phyloP scores from a whole-genome alignment of 2,888 invertebrate species.

The Cetonia aurata region DNA sequence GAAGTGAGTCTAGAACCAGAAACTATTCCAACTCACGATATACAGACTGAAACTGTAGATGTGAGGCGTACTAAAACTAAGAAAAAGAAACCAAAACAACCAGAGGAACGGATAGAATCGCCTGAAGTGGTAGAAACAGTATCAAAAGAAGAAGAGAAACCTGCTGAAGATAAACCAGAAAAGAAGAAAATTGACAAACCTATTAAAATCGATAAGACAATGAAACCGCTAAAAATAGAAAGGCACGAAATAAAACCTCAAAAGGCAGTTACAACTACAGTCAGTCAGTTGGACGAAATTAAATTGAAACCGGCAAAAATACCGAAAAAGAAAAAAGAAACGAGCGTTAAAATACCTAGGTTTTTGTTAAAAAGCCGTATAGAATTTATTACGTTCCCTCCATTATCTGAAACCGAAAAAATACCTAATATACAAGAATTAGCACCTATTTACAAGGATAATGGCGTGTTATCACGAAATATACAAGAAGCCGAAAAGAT shows the following conservation, averaged over 20 bases:
- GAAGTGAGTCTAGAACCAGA: conserved; percentile 65
- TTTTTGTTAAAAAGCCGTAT: conserved; percentile 67
- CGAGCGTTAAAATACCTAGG: conserved; percentile 65
- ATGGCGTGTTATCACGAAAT: conserved; percentile 76
- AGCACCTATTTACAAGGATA: conserved; percentile 70
- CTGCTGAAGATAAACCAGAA: conserved; percentile 49
- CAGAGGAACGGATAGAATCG: conserved; percentile 50
- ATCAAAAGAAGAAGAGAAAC: conserved; percentile 43
- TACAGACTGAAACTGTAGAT: conserved; percentile 62
- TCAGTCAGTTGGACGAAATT: conserved; percentile 71
- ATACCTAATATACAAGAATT: conserved; percentile 60
- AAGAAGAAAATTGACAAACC: conserved; percentile 53
- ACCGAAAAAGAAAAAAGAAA: conserved; percentile 64
- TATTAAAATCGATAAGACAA: conserved; percentile 55
- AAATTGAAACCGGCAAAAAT: conserved; percentile 74
- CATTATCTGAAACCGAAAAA: conserved; percentile 62
- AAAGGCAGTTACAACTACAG: conserved; percentile 71
- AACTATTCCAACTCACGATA: conserved; percentile 60
- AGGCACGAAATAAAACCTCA: conserved; percentile 67
- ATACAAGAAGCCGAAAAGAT: conserved; percentile 76
- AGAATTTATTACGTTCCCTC: conserved; percentile 73
- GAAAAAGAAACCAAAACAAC: conserved; percentile 49
- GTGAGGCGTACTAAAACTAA: conserved; percentile 46
- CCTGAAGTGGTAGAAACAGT: conserved; percentile 45
- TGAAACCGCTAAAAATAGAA: conserved; percentile 72